Conservation (phyloP, 2,797 vertebrate genomes). For the Fistularia tabacaria region DNA sequence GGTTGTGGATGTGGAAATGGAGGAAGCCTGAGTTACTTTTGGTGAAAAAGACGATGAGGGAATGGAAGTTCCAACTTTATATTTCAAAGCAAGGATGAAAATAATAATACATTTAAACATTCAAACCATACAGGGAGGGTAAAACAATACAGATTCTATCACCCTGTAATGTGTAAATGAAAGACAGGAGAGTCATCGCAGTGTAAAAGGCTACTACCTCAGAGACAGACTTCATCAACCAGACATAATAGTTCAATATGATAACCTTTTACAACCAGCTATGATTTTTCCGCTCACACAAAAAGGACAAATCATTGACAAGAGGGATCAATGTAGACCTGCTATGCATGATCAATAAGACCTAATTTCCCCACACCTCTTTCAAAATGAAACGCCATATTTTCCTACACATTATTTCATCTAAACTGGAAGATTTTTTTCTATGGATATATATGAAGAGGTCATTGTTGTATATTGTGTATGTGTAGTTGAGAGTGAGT, state of each 20-base stretch:
- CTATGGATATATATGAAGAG: neutral
- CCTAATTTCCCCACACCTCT: slow-evolving; percentile 26
- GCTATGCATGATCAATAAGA: slow-evolving; percentile 44
- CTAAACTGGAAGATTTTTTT: slow-evolving; percentile 6
- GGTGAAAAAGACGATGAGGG: slow-evolving; percentile 4
- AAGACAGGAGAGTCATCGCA: slow-evolving; percentile 18
- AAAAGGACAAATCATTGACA: slow-evolving; percentile 14
- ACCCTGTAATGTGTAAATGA: slow-evolving; percentile 21
- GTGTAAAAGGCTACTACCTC: slow-evolving; percentile 11
- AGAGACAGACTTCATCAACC: slow-evolving; percentile 33
- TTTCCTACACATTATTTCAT: slow-evolving; percentile 23
- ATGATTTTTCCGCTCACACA: slow-evolving; percentile 34
- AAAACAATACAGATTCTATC: slow-evolving; percentile 7
- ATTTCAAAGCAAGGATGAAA: slow-evolving; percentile 12
- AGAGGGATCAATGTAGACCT: slow-evolving; percentile 14
- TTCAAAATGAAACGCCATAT: slow-evolving; percentile 43
- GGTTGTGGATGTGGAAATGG: neutral
- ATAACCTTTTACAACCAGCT: slow-evolving; percentile 37
- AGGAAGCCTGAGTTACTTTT: slow-evolving; percentile 7
- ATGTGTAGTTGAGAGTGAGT: slow-evolving; percentile 19
- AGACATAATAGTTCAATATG: slow-evolving; percentile 24
- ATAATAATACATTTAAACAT: slow-evolving; percentile 12
- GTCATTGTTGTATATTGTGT: neutral
- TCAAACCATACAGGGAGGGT: slow-evolving; percentile 7
- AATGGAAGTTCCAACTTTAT: slow-evolving; percentile 2